Conservation (phyloP, 2,888 invertebrate species). For the Baronia brevicornis region DNA sequence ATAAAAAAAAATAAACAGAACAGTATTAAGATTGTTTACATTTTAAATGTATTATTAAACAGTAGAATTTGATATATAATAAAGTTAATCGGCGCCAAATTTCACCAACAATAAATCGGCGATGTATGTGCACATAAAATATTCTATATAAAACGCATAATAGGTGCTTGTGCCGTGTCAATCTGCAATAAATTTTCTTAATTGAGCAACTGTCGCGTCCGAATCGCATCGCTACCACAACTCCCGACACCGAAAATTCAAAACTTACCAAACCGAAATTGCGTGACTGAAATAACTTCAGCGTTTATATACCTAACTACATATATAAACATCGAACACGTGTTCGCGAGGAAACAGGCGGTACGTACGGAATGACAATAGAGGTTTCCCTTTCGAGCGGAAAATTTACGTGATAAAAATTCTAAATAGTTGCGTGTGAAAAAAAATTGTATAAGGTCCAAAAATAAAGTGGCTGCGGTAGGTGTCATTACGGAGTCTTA, state of each 20-base stretch:
- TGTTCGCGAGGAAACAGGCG: slow-evolving; percentile 66
- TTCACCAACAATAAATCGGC: too few species aligned
- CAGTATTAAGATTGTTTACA: too few species aligned
- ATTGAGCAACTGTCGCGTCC: slow-evolving; percentile 44
- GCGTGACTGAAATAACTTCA: slow-evolving; percentile 67
- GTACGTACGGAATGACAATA: slow-evolving; percentile 66
- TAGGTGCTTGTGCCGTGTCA: slow-evolving; percentile 40
- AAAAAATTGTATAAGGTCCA: slow-evolving; percentile 60
- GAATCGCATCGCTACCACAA: slow-evolving; percentile 31
- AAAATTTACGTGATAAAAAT: slow-evolving; percentile 75
- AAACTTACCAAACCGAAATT: slow-evolving; percentile 53
- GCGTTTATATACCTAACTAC: slow-evolving; percentile 32
- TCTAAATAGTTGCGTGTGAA: slow-evolving; percentile 69
- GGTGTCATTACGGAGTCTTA: slow-evolving; percentile 65
- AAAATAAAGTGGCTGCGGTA: slow-evolving; percentile 70
- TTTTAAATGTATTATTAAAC: too few species aligned
- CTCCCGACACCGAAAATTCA: slow-evolving; percentile 47
- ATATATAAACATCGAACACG: slow-evolving; percentile 57
- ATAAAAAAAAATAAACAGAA: too few species aligned
- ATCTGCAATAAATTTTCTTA: slow-evolving; percentile 45
- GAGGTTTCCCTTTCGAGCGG: slow-evolving; percentile 71
- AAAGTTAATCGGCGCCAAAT: too few species aligned
- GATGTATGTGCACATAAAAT: slow-evolving; percentile 22
- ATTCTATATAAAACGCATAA: slow-evolving; percentile 14
- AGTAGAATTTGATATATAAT: too few species aligned